These are phyloP conservation scores for Amiota mariae DNA, from an alignment of 2,888 invertebrate genomes.

Conservation along the genomic window DNA sequence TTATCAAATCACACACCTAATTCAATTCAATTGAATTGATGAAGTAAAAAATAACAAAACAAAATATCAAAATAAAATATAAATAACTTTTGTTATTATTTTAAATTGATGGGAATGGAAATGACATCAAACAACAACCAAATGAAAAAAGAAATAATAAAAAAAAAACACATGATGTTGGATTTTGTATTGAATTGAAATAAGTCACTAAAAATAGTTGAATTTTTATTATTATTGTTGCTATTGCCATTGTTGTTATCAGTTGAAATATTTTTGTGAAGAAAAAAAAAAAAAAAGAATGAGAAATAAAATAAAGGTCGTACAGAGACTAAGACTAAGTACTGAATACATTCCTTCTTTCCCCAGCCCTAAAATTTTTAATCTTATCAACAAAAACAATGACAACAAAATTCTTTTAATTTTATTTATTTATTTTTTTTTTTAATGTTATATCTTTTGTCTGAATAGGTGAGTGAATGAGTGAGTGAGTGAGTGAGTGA, in stretches of 20 bases:
- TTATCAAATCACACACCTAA: too few relatives aligned
- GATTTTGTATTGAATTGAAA: not conserved
- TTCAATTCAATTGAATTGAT: too few relatives aligned
- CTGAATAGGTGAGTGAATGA: constrained; percentile 16
- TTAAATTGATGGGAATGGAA: too few relatives aligned
- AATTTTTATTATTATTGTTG: constrained; percentile 1
- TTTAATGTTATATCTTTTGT: constrained; percentile 26
- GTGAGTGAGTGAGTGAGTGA: too few relatives aligned
- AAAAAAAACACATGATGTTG: too few relatives aligned
- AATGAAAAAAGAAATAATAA: too few relatives aligned
- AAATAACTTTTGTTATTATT: too few relatives aligned
- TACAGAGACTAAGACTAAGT: constrained; percentile 46
- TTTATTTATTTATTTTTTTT: not conserved
- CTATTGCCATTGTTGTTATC: constrained; percentile 32
- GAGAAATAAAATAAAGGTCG: constrained; percentile 58
- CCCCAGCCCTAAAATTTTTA: not conserved
- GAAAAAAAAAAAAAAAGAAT: constrained; percentile 38
- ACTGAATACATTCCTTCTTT: constrained; percentile 12
- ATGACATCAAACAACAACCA: too few relatives aligned
- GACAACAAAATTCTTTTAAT: too few relatives aligned
- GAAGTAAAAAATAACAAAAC: too few relatives aligned
- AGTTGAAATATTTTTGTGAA: constrained; percentile 61
- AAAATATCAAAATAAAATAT: too few relatives aligned
- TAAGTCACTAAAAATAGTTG: constrained; percentile 26
- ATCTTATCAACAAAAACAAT: constrained; percentile 52